Percentiles rank a stretch among this genome's conserved stretches.
phyloP scores from a whole-genome alignment of 2,113 vertebrate genomes.

The Phasianus colchicus region DNA sequence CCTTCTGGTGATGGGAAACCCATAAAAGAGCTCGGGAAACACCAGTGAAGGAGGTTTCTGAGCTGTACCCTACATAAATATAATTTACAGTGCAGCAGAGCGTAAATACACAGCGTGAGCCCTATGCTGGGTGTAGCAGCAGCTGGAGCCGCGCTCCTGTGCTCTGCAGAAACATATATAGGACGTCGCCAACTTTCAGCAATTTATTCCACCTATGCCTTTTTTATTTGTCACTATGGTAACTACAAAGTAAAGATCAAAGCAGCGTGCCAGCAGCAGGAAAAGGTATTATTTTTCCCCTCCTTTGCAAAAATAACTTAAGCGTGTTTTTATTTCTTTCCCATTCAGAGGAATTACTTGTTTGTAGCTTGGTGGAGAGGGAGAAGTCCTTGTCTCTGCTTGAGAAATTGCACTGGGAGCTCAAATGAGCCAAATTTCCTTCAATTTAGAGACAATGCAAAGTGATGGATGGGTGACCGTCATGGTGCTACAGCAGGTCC shows the following conservation, averaged over 20 bases:
- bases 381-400: not conserved
- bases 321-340: not conserved
- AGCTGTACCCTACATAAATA: rapidly evolving
- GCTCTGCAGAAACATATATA: not conserved
- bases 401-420: not conserved
- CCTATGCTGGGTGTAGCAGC: rapidly evolving
- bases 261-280: not conserved
- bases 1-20: not conserved
- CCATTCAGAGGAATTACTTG: constrained; percentile 13
- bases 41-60: not conserved
- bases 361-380: not conserved
- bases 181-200: not conserved
- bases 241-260: constrained; percentile 66
- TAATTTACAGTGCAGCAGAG: not conserved
- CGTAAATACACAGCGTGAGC: not conserved
- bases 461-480: not conserved
- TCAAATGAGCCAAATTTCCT: not conserved
- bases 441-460: rapidly evolving
- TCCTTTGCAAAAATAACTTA: constrained; percentile 1
- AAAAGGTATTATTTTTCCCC: not conserved
- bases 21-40: not conserved
- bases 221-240: constrained; percentile 51
- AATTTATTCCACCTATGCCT: constrained; percentile 49
- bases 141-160: not conserved
- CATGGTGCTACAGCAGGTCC: not conserved